These are phyloP conservation scores for Drosophila kurseongensis DNA, from an alignment of 1,140 invertebrate species.

Conservation along the genomic window DNA sequence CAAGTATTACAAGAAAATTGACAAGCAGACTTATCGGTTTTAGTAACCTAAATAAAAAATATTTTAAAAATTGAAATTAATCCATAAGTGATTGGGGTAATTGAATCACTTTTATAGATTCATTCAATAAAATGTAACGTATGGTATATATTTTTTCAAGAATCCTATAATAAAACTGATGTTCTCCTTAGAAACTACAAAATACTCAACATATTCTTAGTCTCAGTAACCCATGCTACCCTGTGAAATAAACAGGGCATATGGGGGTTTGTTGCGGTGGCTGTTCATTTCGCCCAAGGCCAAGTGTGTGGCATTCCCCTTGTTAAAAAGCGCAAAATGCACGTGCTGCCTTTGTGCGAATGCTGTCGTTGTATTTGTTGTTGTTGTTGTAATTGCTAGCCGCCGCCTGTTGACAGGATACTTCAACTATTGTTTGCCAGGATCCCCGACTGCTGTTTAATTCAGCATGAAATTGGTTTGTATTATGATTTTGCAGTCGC, in stretches of 20 bases:
- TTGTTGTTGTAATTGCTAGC: slow-evolving; percentile 65
- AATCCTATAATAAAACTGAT: too few relatives aligned
- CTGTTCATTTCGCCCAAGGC: slow-evolving; percentile 65
- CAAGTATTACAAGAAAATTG: too few relatives aligned
- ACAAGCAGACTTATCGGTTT: too few relatives aligned
- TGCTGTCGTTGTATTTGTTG: slow-evolving; percentile 14
- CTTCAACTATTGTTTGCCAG: slow-evolving; percentile 78
- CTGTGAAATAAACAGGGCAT: slow-evolving; percentile 1
- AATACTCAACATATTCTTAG: too few relatives aligned
- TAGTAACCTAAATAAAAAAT: too few relatives aligned
- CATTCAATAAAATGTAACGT: too few relatives aligned
- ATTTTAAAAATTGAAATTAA: too few relatives aligned
- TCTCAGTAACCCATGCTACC: slow-evolving; percentile 1
- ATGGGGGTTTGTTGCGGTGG: background rate
- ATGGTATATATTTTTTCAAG: too few relatives aligned
- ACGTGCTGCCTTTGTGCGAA: slow-evolving; percentile 64
- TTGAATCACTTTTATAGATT: too few relatives aligned
- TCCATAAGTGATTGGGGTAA: too few relatives aligned
- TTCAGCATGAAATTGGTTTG: slow-evolving; percentile 83
- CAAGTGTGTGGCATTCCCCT: slow-evolving; percentile 68
- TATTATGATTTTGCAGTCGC: slow-evolving; percentile 77
- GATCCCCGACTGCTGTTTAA: slow-evolving; percentile 50
- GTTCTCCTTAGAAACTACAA: too few relatives aligned
- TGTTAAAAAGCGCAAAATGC: slow-evolving; percentile 74
- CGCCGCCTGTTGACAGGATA: slow-evolving; percentile 75